Evolutionary conservation across 2,888 invertebrate species (phyloP), one percentile per base, ranked within the genome.

Genomic region (Diplolepis rosae): DNA sequence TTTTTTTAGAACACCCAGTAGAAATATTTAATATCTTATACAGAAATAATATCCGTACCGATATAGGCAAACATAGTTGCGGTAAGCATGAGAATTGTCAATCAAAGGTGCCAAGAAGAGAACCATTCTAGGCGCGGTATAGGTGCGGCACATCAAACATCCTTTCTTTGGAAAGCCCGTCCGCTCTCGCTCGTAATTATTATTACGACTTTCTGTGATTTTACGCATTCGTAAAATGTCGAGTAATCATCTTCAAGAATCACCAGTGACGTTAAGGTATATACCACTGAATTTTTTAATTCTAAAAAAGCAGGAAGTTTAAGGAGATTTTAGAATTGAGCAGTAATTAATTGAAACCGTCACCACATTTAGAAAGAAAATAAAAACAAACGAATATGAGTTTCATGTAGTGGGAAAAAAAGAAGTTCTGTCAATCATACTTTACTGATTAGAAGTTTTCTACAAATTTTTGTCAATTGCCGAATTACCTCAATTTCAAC

Each of bases 91-190:
- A 85, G 87, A 87, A 87, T 84, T 86, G 86, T 86, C 85, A 86
- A 87, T 87, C 83, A 82, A 82, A 81, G 82, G 82, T 83, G 84
- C 79, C 83, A 80, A 84, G 82, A 80, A 83, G 79, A 81, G 76
- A 78, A 77, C 74, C 78, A 78, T 78, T 75, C 56, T 74, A 77
- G 81, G 83, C 78, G 80, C 78, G 80, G 79, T 80, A 76, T 82
- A 87, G 88, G 88, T 82, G 88, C 85, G 88, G 88, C 88, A 85
- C 83, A 77, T 86, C 86, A 88, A 88, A 88, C 88, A 88, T 88
- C 88, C 88, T 86, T 81, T 79, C 83, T 83, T 83, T 84, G 76
- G 80, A 80, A 77, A 81, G 79, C 79, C 81, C 73, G 79, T 79
- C 81, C 80, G 79, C 80, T 77, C 73, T 73, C 69, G 71, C 72